Evolutionary conservation across 2,888 invertebrate genomes (phyloP), one percentile per base, ranked within the genome.

Genomic region (Chrysotoxum bicinctum): DNA sequence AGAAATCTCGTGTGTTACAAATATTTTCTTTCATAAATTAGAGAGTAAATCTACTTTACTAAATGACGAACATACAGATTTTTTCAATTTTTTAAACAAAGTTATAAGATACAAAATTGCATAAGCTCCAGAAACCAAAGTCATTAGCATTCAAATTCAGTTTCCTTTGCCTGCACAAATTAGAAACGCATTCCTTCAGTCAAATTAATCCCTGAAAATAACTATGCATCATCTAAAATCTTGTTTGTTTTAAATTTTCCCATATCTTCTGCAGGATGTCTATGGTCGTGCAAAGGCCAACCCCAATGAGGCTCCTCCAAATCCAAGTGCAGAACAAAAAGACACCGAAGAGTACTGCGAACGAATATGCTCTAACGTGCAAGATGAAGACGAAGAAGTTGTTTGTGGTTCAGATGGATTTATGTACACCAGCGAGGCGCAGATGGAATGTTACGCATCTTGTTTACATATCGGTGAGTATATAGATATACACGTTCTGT

Each of bases 391-490:
- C 75, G 91, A 91, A 72, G 91, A 91, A 87, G 89, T 91, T 30
- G 89, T 91, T 2, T 91, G 91, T 77, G 91, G 91, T 26, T 91
- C 91, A 16, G 91, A 91, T 87, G 91, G 91, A 54, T 91, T 90
- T 69, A 91, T 91, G 91, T 91, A 91, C 73, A 91, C 91, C 7
- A 91, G 91, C 60, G 91, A 91, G 79, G 88, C 91, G 1, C 91
- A 91, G 83, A 88, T 91, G 84, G 89, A 91, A 87, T 91, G 91
- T 52, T 91, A 91, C 87, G 90, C 91, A 9, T 89, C 91, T 9
- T 91, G 91, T 85, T 87, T 91, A 66, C 90, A 90, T 78, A 91
- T 91, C 84, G 90, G 91, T 91, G 82, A 89, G 90, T 88, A 43
- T 26, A 26, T 88, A 43, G 88, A 43, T 26, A 26, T 88, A 43